A percentile compares a stretch with the other conserved stretches of the same genome.
Evolutionary conservation across 2,888 invertebrate species (phyloP).

Genomic region (Crepidodera aurea): DNA sequence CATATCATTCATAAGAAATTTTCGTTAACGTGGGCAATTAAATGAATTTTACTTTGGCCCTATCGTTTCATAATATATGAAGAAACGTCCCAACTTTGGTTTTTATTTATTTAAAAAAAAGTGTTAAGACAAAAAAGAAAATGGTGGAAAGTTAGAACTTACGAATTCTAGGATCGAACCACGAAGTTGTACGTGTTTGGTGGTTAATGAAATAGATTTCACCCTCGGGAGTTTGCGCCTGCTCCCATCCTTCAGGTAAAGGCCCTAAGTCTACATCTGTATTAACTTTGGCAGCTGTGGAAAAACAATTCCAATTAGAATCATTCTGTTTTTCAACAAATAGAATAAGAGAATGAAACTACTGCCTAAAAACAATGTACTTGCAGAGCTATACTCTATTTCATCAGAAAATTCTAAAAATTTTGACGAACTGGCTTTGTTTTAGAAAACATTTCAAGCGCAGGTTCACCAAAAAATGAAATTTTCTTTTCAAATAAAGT

Average conservation of each 20-base stretch:
- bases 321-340: conserved; percentile 27
- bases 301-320: conserved; percentile 37
- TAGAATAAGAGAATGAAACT: conserved; percentile 31
- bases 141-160: conserved; percentile 64
- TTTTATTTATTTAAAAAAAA: not conserved
- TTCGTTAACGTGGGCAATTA: too few species aligned
- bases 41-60: too few species aligned
- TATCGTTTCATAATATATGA: too few species aligned
- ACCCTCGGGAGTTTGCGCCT: conserved; percentile 84
- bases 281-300: conserved; percentile 59
- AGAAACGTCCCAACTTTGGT: not conserved
- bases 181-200: conserved; percentile 92
- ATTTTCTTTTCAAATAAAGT: conserved; percentile 4
- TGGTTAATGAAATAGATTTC: conserved; percentile 93
- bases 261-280: conserved; percentile 73
- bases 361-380: conserved; percentile 27
- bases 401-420: not conserved
- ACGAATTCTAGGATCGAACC: conserved; percentile 99
- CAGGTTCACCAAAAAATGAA: not conserved
- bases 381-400: conserved; percentile 20
- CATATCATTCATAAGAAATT: too few species aligned
- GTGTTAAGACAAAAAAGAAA: conserved; percentile 9
- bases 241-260: conserved; percentile 89
- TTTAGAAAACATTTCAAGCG: too few species aligned
- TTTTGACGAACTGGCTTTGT: too few species aligned